Conservation (phyloP, 1,140 invertebrate species). For the Drosophila tsacasi region DNA sequence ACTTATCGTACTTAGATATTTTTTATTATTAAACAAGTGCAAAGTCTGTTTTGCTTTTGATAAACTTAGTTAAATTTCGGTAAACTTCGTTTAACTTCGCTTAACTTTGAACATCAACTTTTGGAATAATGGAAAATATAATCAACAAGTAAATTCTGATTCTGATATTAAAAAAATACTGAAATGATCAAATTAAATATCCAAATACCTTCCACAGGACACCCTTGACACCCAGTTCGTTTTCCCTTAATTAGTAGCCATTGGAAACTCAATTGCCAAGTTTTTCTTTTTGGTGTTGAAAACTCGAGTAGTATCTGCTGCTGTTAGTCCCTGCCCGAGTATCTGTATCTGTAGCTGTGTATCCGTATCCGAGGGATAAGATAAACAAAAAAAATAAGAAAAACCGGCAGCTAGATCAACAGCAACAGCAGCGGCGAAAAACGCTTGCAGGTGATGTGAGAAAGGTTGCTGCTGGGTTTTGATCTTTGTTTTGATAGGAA, state of each 20-base stretch:
- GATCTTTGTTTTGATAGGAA: conserved; percentile 71
- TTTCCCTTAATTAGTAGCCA: conserved; percentile 1
- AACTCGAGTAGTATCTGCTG: conserved; percentile 12
- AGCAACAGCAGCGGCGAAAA: conserved; percentile 23
- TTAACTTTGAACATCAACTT: no score
- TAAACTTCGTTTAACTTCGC: no score
- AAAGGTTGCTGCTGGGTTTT: conserved; percentile 50
- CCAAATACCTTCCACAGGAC: background rate
- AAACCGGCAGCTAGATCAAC: conserved; percentile 57
- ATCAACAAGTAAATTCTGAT: no score
- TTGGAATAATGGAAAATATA: no score
- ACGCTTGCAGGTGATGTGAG: conserved; percentile 51
- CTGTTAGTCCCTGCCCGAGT: background rate
- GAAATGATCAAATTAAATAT: background rate
- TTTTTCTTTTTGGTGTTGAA: conserved; percentile 37
- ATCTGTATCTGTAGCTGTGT: conserved; percentile 15
- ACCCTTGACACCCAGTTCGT: background rate
- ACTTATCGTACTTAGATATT: no score
- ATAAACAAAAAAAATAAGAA: conserved; percentile 26
- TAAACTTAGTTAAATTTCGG: no score
- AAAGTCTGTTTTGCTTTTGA: no score
- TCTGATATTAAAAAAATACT: background rate
- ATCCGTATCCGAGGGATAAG: conserved; percentile 37
- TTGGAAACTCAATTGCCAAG: background rate
- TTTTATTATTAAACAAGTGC: no score